Base-by-base conservation (phyloP, 2,113 vertebrate genomes). In the Hydrolagus affinis region DNA sequence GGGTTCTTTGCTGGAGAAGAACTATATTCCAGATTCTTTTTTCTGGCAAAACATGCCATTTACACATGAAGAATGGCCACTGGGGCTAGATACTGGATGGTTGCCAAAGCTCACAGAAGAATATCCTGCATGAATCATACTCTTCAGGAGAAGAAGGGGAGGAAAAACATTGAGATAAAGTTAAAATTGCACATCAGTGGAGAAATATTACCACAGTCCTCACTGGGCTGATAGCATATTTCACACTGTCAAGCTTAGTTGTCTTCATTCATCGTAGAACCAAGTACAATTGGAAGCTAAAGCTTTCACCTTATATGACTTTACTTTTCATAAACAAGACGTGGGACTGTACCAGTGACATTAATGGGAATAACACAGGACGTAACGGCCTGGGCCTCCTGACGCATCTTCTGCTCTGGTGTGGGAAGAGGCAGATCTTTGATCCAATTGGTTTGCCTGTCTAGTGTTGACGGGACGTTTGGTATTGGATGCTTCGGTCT, bases 381-480 rank as follows among this genome's bases (percentile, higher is more conserved):
- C 90, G 92, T 93, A 91, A 99, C 94, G 92, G 96, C 94, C 94
- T 96, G 95, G 88, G 97, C 95, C 88, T 94, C 95, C 91, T 92
- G 95, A 92, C 97, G 98, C 97, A 99, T 97, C 91, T 96, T 95
- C 92, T 98, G 95, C 90, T 98, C 97, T 60, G 97, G 98, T 56
- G 98, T 98, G 73, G 97, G 98, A 90, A 99, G 95, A 89, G 97
- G 98, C 91, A 99, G 94, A 68, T 92, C 94, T 93, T 94, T 94
- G 90, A 91, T 96, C 98, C 98, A 99, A 94, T 99, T 99, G 91
- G 98, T 99, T 94, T 98, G 98, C 89, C 97, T 99, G 94, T 99
- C 98, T 96, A 99, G 94, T 91, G 97, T 98, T 87, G 96, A 95
- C 89, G 98, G 97, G 87, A 94, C 92, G 93, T 99, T 99, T 90